Evolutionary conservation across 2,888 invertebrate genomes (phyloP).

Genomic region (Neuroscelio doddi): DNA sequence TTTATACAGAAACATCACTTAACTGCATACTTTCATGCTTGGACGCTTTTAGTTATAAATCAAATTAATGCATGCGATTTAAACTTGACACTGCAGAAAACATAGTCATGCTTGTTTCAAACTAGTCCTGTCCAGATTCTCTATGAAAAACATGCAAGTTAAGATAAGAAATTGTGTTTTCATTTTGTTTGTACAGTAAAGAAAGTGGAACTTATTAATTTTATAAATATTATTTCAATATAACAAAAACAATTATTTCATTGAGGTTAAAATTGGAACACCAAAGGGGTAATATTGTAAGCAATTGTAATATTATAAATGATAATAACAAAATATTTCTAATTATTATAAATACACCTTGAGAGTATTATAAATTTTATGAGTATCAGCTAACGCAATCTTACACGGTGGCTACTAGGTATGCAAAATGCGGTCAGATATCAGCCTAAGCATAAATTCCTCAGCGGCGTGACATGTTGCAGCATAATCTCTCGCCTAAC

Average conservation of each 20-base stretch:
- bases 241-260: no score
- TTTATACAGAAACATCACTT: constrained; percentile 30
- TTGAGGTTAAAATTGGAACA: no score
- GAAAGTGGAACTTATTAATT: no score
- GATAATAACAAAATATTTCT: no score
- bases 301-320: no score
- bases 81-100: constrained; percentile 11
- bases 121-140: not conserved
- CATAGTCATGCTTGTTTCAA: not conserved
- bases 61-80: constrained; percentile 30
- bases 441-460: constrained; percentile 71
- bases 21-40: constrained; percentile 16
- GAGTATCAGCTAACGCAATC: constrained; percentile 55
- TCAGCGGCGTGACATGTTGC: constrained; percentile 66
- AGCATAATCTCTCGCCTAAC: constrained; percentile 64
- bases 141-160: not conserved
- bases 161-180: not conserved
- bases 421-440: constrained; percentile 66
- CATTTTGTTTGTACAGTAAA: no score
- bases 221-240: no score
- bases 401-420: constrained; percentile 51
- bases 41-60: constrained; percentile 29
- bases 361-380: constrained; percentile 53
- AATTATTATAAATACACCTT: constrained; percentile 51
- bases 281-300: no score